These are phyloP conservation scores for Scomber scombrus DNA, from an alignment of 2,113 vertebrate species.

Conservation along the genomic window DNA sequence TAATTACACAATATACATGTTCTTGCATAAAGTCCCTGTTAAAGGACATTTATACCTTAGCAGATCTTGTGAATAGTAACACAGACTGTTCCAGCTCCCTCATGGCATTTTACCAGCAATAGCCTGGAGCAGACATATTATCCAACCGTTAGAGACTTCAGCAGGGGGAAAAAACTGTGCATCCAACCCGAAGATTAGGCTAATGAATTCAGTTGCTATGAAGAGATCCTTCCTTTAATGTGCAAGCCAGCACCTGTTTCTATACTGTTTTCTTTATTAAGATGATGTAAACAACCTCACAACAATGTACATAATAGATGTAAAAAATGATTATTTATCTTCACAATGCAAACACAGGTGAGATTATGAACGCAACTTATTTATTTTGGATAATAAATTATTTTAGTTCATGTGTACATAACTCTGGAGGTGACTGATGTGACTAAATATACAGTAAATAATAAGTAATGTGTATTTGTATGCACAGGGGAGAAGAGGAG, in stretches of 20 bases:
- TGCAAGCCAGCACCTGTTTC: slow-evolving; percentile 10
- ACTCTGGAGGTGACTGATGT: too few relatives aligned
- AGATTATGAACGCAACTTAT: not conserved
- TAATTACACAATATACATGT: not conserved
- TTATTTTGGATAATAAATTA: too few relatives aligned
- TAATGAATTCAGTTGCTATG: slow-evolving; percentile 33
- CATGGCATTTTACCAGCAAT: slow-evolving; percentile 36
- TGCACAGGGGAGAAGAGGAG: too few relatives aligned
- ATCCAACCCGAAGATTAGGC: slow-evolving; percentile 24
- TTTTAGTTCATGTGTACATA: too few relatives aligned
- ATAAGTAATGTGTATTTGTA: too few relatives aligned
- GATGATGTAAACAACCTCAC: not conserved
- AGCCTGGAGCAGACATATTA: slow-evolving; percentile 42
- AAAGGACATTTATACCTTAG: slow-evolving; percentile 3
- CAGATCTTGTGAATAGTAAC: slow-evolving; percentile 20
- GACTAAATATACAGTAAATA: too few relatives aligned
- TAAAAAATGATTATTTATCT: not conserved
- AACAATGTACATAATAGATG: not conserved
- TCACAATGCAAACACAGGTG: too few relatives aligned
- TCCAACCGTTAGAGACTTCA: slow-evolving; percentile 31
- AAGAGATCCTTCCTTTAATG: slow-evolving; percentile 4
- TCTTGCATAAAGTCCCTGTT: slow-evolving; percentile 7
- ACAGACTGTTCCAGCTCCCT: slow-evolving; percentile 27
- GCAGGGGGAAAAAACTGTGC: not conserved
- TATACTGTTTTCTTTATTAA: not conserved